These are phyloP conservation scores for Scleropages formosus DNA, from an alignment of 2,797 vertebrate species.

Conservation along the genomic window DNA sequence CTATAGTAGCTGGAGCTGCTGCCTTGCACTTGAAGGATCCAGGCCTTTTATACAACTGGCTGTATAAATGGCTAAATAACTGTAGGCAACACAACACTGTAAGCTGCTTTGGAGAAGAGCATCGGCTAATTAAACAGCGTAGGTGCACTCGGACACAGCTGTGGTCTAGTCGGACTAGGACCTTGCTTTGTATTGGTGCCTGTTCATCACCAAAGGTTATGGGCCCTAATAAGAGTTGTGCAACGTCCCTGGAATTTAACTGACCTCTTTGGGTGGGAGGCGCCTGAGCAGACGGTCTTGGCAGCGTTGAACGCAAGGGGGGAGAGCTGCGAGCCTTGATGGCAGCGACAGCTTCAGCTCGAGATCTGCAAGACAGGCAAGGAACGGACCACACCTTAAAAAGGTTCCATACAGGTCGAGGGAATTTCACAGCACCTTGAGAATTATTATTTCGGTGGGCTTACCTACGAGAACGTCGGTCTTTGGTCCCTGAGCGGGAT, in stretches of 20 bases:
- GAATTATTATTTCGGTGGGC: not conserved
- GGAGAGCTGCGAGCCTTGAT: constrained; percentile 65
- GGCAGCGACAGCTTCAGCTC: constrained; percentile 54
- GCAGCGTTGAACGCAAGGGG: constrained; percentile 59
- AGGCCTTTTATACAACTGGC: too few relatives aligned
- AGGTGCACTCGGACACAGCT: too few relatives aligned
- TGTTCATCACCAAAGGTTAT: too few relatives aligned
- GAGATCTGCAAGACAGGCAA: constrained; percentile 49
- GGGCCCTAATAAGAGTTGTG: too few relatives aligned
- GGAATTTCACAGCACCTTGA: not conserved
- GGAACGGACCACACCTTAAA: not conserved
- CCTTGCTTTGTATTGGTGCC: too few relatives aligned
- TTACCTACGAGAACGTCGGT: constrained; percentile 70
- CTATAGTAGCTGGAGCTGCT: too few relatives aligned
- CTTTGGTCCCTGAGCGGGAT: constrained; percentile 55
- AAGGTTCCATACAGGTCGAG: not conserved
- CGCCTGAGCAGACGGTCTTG: constrained; percentile 48
- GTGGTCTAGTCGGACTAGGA: too few relatives aligned
- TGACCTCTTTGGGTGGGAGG: constrained; percentile 63
- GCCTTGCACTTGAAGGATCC: too few relatives aligned
- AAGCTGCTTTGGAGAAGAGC: too few relatives aligned
- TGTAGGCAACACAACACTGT: too few relatives aligned
- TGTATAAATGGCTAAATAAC: too few relatives aligned
- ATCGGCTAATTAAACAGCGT: too few relatives aligned
- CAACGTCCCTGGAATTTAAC: constrained; percentile 31